Base-by-base conservation (phyloP, 2,888 invertebrate species). In the Vanessa cardui region DNA sequence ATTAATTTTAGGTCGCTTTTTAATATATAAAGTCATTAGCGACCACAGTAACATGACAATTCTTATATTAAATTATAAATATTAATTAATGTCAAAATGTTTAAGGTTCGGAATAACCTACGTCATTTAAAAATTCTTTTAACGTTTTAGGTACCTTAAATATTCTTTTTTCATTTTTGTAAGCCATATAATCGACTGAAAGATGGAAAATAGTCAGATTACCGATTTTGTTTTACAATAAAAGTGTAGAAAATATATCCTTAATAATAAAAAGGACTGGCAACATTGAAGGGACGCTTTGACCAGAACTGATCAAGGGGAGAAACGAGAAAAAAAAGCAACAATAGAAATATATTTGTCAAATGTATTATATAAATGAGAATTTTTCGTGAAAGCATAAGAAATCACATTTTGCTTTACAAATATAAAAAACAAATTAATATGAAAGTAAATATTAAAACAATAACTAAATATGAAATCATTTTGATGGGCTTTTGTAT, bases 271-370 rank as follows among this genome's bases (percentile, higher is more conserved):
- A 6, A 16, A 31, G 8, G 16, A 15, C 26, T 20, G 21, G 26
- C 1, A 21, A 54, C 3, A 54, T 54, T 31, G 26, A 16, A 54
- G n/a, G 6, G 52, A 16, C 52, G 31, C 9, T 20, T 49, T 54
- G 52, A 6, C n/a, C 52, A 54, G 2, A 54, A 54, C 6, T 9
- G 49, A 20, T 18, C 49, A 52, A 52, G 21, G 15, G 21, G 15
- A 52, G 15, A 16, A 54, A 54, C 7, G 52, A 54, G 6, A 54
- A 52, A n/a, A 16, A 31, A 31, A 15, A 31, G 6, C 12, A 50
- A 54, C 52, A 54, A 54, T 54, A 54, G 52, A 54, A 54, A 54
- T 20, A 49, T 15, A 26, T 54, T 54, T 26, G 16, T 31, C 52
- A 54, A 54, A 54, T 31, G 31, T 54, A 54, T 31, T 54, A 31